phyloP scores from a whole-genome alignment of 2,888 invertebrate species.

The Opisthograptis luteolata region DNA sequence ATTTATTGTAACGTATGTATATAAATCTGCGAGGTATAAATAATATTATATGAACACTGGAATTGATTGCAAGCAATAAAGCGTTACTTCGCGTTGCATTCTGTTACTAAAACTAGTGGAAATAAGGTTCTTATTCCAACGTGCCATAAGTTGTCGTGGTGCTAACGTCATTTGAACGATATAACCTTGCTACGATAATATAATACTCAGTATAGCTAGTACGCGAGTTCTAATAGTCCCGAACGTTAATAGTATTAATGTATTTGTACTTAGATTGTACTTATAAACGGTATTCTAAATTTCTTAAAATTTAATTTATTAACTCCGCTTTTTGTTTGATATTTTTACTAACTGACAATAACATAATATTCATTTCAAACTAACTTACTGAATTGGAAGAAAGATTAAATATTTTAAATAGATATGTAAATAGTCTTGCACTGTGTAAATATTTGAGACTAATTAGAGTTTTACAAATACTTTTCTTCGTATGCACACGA shows the following conservation, averaged over 20 bases:
- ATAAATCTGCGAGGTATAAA: too few relatives aligned
- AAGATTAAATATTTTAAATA: not conserved
- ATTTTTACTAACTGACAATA: conserved; percentile 31
- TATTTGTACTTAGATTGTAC: conserved; percentile 61
- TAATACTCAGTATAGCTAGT: conserved; percentile 31
- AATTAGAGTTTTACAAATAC: conserved; percentile 8
- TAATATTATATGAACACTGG: conserved; percentile 45
- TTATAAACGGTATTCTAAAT: conserved; percentile 41
- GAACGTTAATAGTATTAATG: conserved; percentile 56
- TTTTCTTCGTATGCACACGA: not conserved
- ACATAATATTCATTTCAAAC: conserved; percentile 14
- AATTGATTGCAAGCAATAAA: conserved; percentile 68
- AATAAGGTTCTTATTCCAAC: conserved; percentile 54
- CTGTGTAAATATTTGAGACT: conserved; percentile 34
- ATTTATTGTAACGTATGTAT: not conserved
- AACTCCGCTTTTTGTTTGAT: conserved; percentile 7
- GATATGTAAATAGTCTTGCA: conserved; percentile 49
- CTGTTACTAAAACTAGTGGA: conserved; percentile 41
- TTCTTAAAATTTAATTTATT: conserved; percentile 15
- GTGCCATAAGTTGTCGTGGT: conserved; percentile 67
- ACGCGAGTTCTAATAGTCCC: conserved; percentile 41
- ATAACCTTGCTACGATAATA: conserved; percentile 27
- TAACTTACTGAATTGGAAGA: not conserved
- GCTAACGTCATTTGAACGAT: conserved; percentile 50
- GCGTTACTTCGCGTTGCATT: conserved; percentile 53